Base-by-base conservation (phyloP, 2,113 vertebrate genomes). In the Trochalopteron elliotii region DNA sequence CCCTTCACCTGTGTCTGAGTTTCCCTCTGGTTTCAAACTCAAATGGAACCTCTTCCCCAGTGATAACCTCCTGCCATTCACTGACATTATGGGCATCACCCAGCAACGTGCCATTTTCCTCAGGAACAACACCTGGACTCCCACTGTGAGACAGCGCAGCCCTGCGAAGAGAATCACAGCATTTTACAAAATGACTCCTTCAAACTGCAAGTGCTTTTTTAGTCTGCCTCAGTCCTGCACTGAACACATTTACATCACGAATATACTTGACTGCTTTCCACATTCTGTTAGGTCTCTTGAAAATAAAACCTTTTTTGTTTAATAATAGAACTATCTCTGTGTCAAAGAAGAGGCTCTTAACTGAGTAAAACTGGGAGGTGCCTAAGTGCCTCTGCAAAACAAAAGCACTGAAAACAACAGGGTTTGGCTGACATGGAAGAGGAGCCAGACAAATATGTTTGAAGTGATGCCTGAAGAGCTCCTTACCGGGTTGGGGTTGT, bases 11-110 rank as follows among this genome's bases (percentile, higher is more conserved):
- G 98, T 99, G 99, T 59, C 99, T 98, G 53, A 99, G 98, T 76
- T 99, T 99, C 96, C 99, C 99, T 49, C 98, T 98, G 72, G 99
- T 98, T 97, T 99, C 99, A 96, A 99, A 99, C 96, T 99, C 99
- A 97, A 99, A 99, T 0, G 99, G 99, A 69, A 99, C 97, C 97
- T 99, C 99, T 96, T 99, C 98, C 12, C 99, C 99, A 0, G 99
- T 99, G 84, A 98, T 98, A 52, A 99, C 99, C 96, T 99, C 99
- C 30, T 98, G 98, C 99, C 99, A 99, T 79, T 99, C 99, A 80
- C 99, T 99, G 69, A 99, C 98, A 13, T 99, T 99, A 93, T 99
- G 99, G 10, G 98, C 96, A 79, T 99, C 99, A 33, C 99, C 99
- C 42, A 98, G 97, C 84, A 99, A 98, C 0, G 98, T 94, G 33